Conservation (phyloP, 2,888 invertebrate genomes). For the Mesorhabditis sp. region DNA sequence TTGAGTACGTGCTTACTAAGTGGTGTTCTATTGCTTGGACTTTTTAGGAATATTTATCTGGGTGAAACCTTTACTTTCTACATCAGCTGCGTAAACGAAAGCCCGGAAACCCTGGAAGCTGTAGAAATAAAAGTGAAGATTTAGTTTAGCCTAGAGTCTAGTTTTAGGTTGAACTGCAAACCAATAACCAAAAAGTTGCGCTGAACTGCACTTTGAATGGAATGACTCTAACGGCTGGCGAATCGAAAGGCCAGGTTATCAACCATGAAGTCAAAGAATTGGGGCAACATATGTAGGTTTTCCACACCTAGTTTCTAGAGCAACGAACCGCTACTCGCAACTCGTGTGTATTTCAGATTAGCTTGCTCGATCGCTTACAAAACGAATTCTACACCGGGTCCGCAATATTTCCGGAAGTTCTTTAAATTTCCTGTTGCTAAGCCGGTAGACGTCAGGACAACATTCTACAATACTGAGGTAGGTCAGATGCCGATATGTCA, state of each 20-base stretch:
- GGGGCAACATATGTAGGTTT: constrained; percentile 84
- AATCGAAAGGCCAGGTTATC: constrained; percentile 88
- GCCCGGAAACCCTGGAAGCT: constrained; percentile 76
- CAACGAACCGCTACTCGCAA: not conserved
- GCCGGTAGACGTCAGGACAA: constrained; percentile 95
- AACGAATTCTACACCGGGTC: constrained; percentile 68
- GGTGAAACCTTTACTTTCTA: constrained; percentile 98
- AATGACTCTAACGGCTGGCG: constrained; percentile 70
- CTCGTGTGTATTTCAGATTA: constrained; percentile 66
- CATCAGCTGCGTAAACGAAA: constrained; percentile 93
- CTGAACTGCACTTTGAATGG: constrained; percentile 65
- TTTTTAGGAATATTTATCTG: constrained; percentile 81
- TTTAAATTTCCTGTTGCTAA: constrained; percentile 93
- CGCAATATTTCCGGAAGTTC: constrained; percentile 86
- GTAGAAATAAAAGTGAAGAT: constrained; percentile 68
- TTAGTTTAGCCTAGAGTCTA: constrained; percentile 7
- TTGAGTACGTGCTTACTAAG: constrained; percentile 68
- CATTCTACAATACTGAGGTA: constrained; percentile 86
- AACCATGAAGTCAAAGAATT: constrained; percentile 99
- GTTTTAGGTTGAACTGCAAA: constrained; percentile 82
- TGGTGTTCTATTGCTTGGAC: not conserved
- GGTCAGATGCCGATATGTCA: constrained; percentile 7
- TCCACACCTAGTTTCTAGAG: not conserved
- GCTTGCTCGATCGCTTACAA: constrained; percentile 92
- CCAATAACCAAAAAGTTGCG: constrained; percentile 79